Base-by-base conservation (phyloP, 2,113 vertebrate species). In the Rhinopomastus cyanomelas region DNA sequence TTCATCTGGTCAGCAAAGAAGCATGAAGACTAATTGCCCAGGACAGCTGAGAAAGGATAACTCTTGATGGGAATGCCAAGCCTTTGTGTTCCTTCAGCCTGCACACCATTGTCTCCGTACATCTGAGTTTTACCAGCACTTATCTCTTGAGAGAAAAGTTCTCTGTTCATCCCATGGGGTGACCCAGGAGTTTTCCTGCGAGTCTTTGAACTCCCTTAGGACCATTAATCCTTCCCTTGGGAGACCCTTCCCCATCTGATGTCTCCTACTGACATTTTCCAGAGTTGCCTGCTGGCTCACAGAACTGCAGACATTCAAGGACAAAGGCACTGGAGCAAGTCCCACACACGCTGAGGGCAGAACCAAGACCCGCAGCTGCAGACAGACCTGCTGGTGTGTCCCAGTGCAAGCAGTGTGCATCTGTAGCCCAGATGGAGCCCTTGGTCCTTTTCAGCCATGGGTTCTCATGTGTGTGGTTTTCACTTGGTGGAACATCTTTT, bases 381-480 rank as follows among this genome's bases (percentile, higher is more conserved):
- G 65, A 64, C 81, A 85, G 51, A 8, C n/a, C 37, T 53, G 32
- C 1, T 16, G 62, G 16, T 8, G n/a, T 72, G 81, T 85, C 71
- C 84, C 56, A 39, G 30, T 27, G 56, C n/a, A 78, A 88, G 62
- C 65, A n/a, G 27, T 1, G 14, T 67, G 51, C 92, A 93, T 93
- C 84, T 94, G 92, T 75, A 89, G 59, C 66, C 68, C 92, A 94
- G 18, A 23, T 79, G 85, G 64, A 79, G n/a, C 53, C 64, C 30
- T 80, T 69, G 34, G 56, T 9, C 65, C 76, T 34, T 66, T 62
- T 22, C 52, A 88, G 83, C 53, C 69, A 34, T 59, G 20, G 36
- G 26, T 62, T 93, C 84, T 80, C 69, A 46, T 34, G 60, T 60
- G 66, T 86, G 65, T 68, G 62, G 68, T 87, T 92, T 88, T 74